Evolutionary conservation across 2,888 invertebrate genomes (phyloP).

Genomic region (Hybos culiciformis): DNA sequence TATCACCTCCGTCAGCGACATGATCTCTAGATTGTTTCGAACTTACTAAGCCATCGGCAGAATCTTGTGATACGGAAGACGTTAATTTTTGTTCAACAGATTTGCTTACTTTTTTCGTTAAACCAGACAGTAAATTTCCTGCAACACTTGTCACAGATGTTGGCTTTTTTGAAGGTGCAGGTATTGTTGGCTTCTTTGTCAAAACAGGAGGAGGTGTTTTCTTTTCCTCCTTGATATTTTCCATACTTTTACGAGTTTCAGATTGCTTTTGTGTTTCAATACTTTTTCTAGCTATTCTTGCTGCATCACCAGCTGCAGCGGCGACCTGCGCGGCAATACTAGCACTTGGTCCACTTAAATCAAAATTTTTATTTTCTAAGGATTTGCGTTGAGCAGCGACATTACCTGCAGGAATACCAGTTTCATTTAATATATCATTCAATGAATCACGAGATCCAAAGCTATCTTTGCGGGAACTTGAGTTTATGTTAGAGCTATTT

Average conservation of each 20-base stretch:
- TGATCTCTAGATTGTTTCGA: conserved; percentile 31
- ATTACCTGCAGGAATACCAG: conserved; percentile 32
- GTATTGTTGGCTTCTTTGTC: conserved; percentile 49
- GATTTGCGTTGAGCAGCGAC: conserved; percentile 43
- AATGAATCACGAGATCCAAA: conserved; percentile 34
- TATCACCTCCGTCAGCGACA: conserved; percentile 20
- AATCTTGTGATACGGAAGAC: conserved; percentile 23
- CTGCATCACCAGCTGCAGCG: conserved; percentile 6
- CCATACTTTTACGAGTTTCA: conserved; percentile 30
- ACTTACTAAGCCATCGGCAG: conserved; percentile 37
- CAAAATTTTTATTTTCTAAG: conserved; percentile 34
- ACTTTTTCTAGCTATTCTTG: background rate
- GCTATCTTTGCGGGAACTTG: conserved; percentile 29
- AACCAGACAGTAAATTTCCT: conserved; percentile 44
- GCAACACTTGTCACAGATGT: conserved; percentile 45
- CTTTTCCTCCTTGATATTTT: conserved; percentile 30
- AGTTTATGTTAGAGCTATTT: conserved; percentile 12
- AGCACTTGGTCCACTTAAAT: conserved; percentile 18
- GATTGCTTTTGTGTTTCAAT: background rate
- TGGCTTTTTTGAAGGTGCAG: conserved; percentile 54
- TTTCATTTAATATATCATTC: conserved; percentile 33
- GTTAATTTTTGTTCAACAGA: conserved; percentile 41
- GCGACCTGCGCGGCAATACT: conserved; percentile 13
- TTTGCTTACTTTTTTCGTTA: conserved; percentile 46
- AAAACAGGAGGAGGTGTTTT: conserved; percentile 39